Evolutionary conservation across 1,140 invertebrate genomes (phyloP).

Genomic region (Zaprionus gabonicus): DNA sequence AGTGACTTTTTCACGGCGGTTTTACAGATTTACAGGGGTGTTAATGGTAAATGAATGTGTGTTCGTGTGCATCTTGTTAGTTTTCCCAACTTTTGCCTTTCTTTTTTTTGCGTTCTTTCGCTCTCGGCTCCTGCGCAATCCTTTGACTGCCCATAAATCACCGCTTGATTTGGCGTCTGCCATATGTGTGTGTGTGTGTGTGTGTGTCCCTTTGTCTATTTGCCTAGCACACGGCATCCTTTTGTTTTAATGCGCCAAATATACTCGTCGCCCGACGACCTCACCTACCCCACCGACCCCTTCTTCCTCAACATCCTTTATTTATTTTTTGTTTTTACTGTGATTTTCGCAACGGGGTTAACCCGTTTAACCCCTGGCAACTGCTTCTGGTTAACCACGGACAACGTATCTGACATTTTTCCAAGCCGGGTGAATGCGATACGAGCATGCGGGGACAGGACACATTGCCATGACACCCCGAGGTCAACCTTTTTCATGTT

Average conservation of each 20-base stretch:
- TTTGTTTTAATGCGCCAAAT: constrained; percentile 81
- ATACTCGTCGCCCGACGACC: constrained; percentile 59
- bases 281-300: constrained; percentile 18
- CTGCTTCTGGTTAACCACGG: constrained; percentile 74
- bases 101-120: constrained; percentile 28
- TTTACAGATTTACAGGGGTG: constrained; percentile 81
- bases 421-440: constrained; percentile 34
- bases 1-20: constrained; percentile 65
- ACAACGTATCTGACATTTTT: constrained; percentile 69
- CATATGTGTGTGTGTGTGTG: constrained; percentile 52
- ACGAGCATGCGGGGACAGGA: constrained; percentile 22
- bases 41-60: constrained; percentile 47
- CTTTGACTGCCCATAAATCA: constrained; percentile 75
- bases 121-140: constrained; percentile 51
- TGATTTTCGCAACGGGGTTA: constrained; percentile 65
- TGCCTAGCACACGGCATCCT: constrained; percentile 73
- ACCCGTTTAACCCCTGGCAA: constrained; percentile 78
- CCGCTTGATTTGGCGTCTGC: constrained; percentile 77
- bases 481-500: constrained; percentile 81
- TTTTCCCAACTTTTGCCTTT: constrained; percentile 62
- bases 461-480: constrained; percentile 76
- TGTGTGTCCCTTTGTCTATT: constrained; percentile 70
- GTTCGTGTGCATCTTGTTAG: constrained; percentile 57
- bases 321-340: constrained; percentile 33
- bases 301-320: constrained; percentile 7